A percentile compares a stretch with the other conserved stretches of the same genome.
phyloP scores from a whole-genome alignment of 2,888 invertebrate genomes.

The Euspilapteryx auroguttella region DNA sequence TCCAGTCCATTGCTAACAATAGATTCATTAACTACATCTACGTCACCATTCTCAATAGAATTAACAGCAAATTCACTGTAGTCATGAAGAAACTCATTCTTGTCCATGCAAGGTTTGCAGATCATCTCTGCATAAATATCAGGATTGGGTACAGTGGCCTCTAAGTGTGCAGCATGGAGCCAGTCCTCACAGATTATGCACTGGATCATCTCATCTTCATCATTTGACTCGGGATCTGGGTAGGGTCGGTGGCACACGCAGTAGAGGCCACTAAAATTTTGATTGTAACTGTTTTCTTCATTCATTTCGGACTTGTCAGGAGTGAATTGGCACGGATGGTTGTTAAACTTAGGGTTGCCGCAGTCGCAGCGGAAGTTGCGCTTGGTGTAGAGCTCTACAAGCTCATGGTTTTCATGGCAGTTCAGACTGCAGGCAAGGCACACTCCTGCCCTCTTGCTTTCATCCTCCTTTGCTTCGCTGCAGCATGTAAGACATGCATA shows the following conservation, averaged over 20 bases:
- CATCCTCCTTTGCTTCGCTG: conserved; percentile 61
- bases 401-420: conserved; percentile 95
- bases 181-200: conserved; percentile 97
- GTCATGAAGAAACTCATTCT: conserved; percentile 72
- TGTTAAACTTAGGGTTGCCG: conserved; percentile 78
- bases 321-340: conserved; percentile 68
- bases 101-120: conserved; percentile 77
- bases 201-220: conserved; percentile 93
- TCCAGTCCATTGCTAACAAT: too few species aligned
- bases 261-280: conserved; percentile 92
- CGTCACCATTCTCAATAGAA: conserved; percentile 17
- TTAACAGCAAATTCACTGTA: conserved; percentile 61
- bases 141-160: conserved; percentile 56
- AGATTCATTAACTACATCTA: conserved; percentile 13
- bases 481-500: conserved; percentile 94
- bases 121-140: conserved; percentile 79
- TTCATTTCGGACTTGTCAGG: conserved; percentile 68
- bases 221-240: conserved; percentile 84
- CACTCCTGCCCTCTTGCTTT: conserved; percentile 73
- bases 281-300: conserved; percentile 79
- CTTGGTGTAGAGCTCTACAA: conserved; percentile 95
- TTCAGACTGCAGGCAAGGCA: conserved; percentile 93
- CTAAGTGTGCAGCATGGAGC: conserved; percentile 85
- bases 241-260: conserved; percentile 92
- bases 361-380: conserved; percentile 95